phyloP scores from a whole-genome alignment of 2,113 vertebrate species.

The Indri indri region DNA sequence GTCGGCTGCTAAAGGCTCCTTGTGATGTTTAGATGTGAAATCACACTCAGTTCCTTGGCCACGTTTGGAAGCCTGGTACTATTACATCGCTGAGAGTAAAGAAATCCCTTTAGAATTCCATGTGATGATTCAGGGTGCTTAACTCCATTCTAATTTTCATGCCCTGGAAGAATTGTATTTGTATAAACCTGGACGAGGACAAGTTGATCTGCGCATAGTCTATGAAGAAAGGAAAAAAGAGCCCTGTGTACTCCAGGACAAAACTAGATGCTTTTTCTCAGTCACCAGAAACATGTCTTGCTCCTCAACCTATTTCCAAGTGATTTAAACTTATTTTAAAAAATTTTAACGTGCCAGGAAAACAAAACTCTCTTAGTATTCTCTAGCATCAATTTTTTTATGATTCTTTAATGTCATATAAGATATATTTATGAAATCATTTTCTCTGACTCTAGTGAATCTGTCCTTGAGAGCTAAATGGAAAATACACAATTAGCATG shows the following conservation, averaged over 20 bases:
- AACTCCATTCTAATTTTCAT: neutral
- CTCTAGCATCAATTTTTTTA: neutral
- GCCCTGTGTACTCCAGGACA: accelerated
- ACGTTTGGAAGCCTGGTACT: neutral
- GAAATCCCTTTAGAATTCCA: neutral
- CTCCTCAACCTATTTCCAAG: neutral
- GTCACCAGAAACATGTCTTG: neutral
- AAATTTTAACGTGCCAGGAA: neutral
- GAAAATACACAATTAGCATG: neutral
- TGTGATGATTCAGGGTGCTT: neutral
- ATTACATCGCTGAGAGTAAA: neutral
- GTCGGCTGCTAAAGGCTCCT: neutral
- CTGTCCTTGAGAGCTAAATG: neutral
- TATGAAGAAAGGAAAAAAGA: neutral
- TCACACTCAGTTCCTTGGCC: neutral
- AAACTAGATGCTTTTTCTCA: neutral
- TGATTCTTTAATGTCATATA: neutral
- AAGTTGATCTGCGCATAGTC: neutral
- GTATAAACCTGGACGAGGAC: neutral
- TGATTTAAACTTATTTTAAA: neutral
- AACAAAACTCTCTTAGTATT: neutral
- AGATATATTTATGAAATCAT: neutral
- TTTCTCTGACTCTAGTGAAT: neutral
- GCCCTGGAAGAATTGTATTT: neutral
- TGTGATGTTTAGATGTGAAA: neutral